Evolutionary conservation across 23 tunicate species (phyloP), one percentile per base, ranked within the genome.

Genomic region (Styela clava): DNA sequence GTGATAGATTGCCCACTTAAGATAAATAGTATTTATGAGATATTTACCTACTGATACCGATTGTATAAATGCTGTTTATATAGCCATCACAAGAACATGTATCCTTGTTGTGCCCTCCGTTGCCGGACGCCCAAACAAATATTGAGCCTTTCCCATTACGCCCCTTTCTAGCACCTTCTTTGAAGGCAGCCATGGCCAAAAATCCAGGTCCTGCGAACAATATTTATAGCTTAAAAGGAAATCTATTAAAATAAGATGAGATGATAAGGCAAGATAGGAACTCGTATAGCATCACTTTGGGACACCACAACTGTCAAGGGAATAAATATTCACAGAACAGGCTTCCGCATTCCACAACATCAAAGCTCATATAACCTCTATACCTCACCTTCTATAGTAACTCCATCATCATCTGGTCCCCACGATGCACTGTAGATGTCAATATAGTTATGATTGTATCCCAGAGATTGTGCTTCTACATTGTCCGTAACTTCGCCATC

Each of bases 371-470:
- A 44, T 44, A 44, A 44, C 7, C 12, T 5, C 12, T 12, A 44
- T 44, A 19, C 3, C 5, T 71, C 31, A 92, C 97, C 99, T 84
- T 96, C 99, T 2, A 96, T 97, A 44, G 96, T 96, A 26, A 37
- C 81, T 22, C 99, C 99, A 52, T 96, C 99, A 35, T 96, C 99
- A 73, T 96, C 99, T 1, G 99, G 99, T 34, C 99, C 99, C 99
- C 99, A 96, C 27, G 95, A 88, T 12, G 97, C 99, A 82, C 91
- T 85, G 85, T 96, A 96, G 27, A 96, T 87, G 65, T 88, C 94
- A 35, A 96, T 88, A 71, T 84, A 76, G 5, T 87, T 61, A 24
- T n/a, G 74, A 16, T 88, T 85, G 64, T 73, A 83, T 37, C 70
- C 89, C 22, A 96, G 78, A 16, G 99, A 87, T 2, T 16, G 26